Base-by-base conservation (phyloP, 37 sponge, comb jelly and placozoan genomes). In the Haliclona indistincta region DNA sequence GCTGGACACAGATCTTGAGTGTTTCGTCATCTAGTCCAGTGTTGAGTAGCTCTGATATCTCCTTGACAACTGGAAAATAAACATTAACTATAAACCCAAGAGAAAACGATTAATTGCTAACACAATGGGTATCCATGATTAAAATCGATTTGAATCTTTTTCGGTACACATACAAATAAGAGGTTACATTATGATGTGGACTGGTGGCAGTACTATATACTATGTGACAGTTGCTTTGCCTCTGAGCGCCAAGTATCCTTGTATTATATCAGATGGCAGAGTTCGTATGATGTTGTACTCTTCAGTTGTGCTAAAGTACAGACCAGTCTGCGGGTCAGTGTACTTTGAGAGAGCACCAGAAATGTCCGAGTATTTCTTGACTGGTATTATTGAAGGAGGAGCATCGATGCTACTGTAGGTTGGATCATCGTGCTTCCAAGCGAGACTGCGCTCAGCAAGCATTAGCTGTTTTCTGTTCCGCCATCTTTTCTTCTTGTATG, bases 21-120 rank as follows among this genome's bases (percentile, higher is more conserved):
- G 96, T 86, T 17, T 93, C 84, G 29, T 81, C 81, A 71, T 96
- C 90, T 53, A 96, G 81, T 11, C 94, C 94, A 65, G 96, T 91
- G 80, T 93, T 93, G 54, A 96, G 62, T 34, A 96, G 79, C 30
- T 83, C 62, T 2, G 96, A 96, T 43, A 96, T 89, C 44, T 96
- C 96, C 47, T 83, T 84, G 15, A 94, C 88, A 63, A 76, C 94
- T 94, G 43, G 30, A 71, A 19, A 28, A 39, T 49, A 28, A 10
- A 23, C 60, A 67, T 47, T 17, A 10, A 47, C 10, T 10, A 68
- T 38, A 28, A 34, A 32, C 19, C 22, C 30, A 61, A 13, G 8
- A 26, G 22, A 22, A 28, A 17, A 17, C 10, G 10, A 47, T 15
- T 47, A 47, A 47, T 47, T 47, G 15, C 15, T 47, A 47, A 47